Conservation (phyloP, 2,797 vertebrate genomes). For the Sphenodon punctatus region DNA sequence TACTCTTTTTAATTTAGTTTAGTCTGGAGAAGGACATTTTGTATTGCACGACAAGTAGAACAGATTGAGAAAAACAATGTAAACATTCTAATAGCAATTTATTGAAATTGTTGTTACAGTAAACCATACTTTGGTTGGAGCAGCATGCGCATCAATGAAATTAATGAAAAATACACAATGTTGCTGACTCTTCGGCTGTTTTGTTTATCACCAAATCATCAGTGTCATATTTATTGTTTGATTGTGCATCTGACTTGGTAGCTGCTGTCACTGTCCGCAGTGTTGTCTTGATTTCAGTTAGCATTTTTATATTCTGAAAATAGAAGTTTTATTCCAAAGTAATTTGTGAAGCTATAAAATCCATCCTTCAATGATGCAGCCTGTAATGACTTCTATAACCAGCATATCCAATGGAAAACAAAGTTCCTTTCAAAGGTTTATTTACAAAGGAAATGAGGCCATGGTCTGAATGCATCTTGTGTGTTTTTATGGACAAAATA, state of each 20-base stretch:
- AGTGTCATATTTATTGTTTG: not conserved
- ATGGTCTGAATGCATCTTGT: not conserved
- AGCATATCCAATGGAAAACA: not conserved
- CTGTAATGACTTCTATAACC: slow-evolving; percentile 4
- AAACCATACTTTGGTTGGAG: not conserved
- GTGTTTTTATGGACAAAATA: not conserved
- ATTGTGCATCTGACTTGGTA: not conserved
- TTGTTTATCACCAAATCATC: not conserved
- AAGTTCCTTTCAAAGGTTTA: not conserved
- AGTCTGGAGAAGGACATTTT: not conserved
- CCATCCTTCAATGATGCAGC: not conserved
- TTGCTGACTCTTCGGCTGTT: not conserved
- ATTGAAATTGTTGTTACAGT: not conserved
- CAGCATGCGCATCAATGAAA: not conserved
- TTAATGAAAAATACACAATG: not conserved
- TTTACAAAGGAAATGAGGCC: not conserved
- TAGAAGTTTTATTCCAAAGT: not conserved
- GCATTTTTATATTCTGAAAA: not conserved
- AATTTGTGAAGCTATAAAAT: not conserved
- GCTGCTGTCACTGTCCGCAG: not conserved
- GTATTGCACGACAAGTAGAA: not conserved
- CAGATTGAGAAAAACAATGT: not conserved
- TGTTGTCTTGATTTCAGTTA: not conserved
- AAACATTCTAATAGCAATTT: not conserved
- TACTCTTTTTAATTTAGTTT: not conserved